A percentile compares a stretch with the other conserved stretches of the same genome.
These are phyloP conservation scores for Steromphala cineraria DNA, from an alignment of 2,888 invertebrate genomes.

Conservation along the genomic window DNA sequence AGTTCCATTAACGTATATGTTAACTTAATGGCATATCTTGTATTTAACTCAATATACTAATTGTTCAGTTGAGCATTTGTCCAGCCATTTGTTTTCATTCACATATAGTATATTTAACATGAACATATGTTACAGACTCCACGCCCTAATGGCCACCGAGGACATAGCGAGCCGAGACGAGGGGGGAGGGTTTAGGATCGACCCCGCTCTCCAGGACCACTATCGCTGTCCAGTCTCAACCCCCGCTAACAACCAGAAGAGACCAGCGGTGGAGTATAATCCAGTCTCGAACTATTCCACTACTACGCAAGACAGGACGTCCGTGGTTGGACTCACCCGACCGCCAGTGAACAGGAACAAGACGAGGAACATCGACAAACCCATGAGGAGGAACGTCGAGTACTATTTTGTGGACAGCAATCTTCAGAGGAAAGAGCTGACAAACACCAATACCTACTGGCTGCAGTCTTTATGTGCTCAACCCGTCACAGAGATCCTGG, in stretches of 20 bases:
- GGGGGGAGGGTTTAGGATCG: not conserved
- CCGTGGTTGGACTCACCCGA: not conserved
- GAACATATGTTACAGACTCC: not conserved
- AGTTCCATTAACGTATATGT: too few relatives aligned
- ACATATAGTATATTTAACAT: too few relatives aligned
- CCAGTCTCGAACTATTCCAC: not conserved
- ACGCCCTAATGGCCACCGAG: not conserved
- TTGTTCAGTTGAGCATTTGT: too few relatives aligned
- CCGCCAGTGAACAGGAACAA: not conserved
- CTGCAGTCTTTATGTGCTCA: constrained; percentile 36
- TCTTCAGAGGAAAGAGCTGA: constrained; percentile 15
- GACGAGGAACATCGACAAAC: not conserved
- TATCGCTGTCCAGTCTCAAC: constrained; percentile 36
- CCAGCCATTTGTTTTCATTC: too few relatives aligned
- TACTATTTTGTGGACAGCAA: constrained; percentile 34
- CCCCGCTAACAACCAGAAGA: constrained; percentile 26
- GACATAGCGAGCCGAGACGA: not conserved
- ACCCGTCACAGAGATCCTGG: constrained; percentile 40
- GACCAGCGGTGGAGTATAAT: not conserved
- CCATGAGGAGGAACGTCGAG: constrained; percentile 6
- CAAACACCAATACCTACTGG: constrained; percentile 34
- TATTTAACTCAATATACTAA: too few relatives aligned
- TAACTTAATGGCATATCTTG: too few relatives aligned
- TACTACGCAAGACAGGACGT: not conserved
- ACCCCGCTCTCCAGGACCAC: not conserved